Evolutionary conservation across 2,113 vertebrate genomes (phyloP).

Genomic region (Candoia aspera): DNA sequence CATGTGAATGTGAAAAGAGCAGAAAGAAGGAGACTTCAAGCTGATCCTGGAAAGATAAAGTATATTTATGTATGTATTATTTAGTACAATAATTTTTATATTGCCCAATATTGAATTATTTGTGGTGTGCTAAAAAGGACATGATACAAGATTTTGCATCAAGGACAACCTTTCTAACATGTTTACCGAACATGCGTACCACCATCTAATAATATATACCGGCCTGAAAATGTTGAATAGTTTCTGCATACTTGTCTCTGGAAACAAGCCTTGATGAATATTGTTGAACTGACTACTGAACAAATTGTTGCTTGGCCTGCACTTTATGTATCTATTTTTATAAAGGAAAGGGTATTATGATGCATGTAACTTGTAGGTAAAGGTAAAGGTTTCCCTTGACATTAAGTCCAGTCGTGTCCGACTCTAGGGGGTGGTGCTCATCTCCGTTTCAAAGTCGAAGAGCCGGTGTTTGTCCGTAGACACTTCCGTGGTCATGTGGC

Average conservation of each 20-base stretch:
- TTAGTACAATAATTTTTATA: neutral
- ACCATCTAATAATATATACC: neutral
- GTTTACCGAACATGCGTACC: neutral
- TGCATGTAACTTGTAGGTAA: neutral
- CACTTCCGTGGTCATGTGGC: too few species aligned
- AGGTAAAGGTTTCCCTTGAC: too few species aligned
- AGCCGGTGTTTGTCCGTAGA: too few species aligned
- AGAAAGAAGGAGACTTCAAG: neutral
- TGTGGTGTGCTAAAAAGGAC: neutral
- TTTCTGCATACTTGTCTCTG: neutral
- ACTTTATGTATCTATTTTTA: constrained; percentile 12
- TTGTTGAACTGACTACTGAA: neutral
- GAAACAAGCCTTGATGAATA: constrained; percentile 3
- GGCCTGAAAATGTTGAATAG: neutral
- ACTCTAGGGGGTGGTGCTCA: too few species aligned
- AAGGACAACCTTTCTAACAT: neutral
- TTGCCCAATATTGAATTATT: neutral
- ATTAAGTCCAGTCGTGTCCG: too few species aligned
- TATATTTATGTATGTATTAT: neutral
- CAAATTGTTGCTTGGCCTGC: neutral
- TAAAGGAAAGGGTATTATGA: neutral
- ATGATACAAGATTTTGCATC: neutral
- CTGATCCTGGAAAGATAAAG: neutral
- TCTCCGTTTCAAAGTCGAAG: too few species aligned
- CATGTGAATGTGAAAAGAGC: neutral